These are phyloP conservation scores for Phrixothrix hirtus DNA, from an alignment of 2,888 invertebrate genomes.

Conservation along the genomic window DNA sequence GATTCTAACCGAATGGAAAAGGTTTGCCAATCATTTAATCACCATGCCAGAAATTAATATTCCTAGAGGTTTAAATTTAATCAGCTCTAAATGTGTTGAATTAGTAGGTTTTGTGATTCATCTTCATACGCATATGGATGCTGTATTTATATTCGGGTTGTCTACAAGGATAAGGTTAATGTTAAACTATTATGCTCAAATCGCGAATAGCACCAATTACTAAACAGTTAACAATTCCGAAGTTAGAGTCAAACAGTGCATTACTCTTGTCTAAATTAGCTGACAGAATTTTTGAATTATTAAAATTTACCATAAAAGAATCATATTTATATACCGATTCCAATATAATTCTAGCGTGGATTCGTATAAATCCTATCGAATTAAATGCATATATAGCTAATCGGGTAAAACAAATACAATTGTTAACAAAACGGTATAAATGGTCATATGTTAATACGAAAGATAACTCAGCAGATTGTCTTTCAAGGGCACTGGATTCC, in stretches of 20 bases:
- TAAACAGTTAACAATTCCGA: conserved; percentile 3
- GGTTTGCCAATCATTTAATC: background rate
- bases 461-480: too few species aligned
- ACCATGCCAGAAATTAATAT: too few species aligned
- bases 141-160: too few species aligned
- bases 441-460: too few species aligned
- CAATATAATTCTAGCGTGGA: too few species aligned
- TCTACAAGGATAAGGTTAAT: too few species aligned
- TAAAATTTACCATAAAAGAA: background rate
- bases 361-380: conserved; percentile 5
- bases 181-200: too few species aligned
- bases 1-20: background rate
- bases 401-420: conserved; percentile 23
- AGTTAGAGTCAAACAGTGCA: conserved; percentile 7
- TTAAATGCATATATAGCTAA: conserved; percentile 23
- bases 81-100: background rate
- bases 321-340: conserved; percentile 29
- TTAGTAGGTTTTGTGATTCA: background rate
- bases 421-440: too few species aligned
- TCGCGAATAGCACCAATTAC: conserved; percentile 7
- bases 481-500: conserved; percentile 31
- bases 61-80: too few species aligned
- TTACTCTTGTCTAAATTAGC: conserved; percentile 3
- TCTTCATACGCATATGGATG: too few species aligned
- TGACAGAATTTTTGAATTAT: too few species aligned